These are phyloP conservation scores for Calliopsis andreniformis DNA, from an alignment of 1,140 invertebrate species.

Conservation along the genomic window DNA sequence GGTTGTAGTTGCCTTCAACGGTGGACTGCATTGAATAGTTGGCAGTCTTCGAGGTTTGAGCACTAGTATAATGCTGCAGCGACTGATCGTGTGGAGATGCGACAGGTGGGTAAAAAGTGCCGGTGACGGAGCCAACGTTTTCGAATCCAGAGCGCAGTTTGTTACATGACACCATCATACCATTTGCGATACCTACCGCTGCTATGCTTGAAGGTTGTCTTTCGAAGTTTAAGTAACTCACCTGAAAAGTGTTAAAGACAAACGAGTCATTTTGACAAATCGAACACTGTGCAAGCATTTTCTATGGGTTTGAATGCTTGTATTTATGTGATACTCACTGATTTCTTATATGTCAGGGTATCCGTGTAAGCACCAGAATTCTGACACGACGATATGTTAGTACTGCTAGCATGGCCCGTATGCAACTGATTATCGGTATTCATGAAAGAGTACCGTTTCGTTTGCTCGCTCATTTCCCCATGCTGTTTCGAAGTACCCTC, in stretches of 20 bases:
- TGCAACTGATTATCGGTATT: slow-evolving; percentile 77
- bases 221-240: slow-evolving; percentile 79
- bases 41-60: slow-evolving; percentile 71
- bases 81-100: slow-evolving; percentile 89
- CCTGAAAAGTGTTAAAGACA: slow-evolving; percentile 57
- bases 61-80: slow-evolving; percentile 76
- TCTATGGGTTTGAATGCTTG: too few species aligned
- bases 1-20: slow-evolving; percentile 75
- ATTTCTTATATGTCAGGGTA: slow-evolving; percentile 80
- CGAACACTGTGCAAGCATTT: too few species aligned
- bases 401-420: slow-evolving; percentile 73
- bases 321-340: slow-evolving; percentile 62
- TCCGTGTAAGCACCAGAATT: slow-evolving; percentile 79
- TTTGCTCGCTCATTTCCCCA: slow-evolving; percentile 75
- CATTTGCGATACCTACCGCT: slow-evolving; percentile 90
- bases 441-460: slow-evolving; percentile 79
- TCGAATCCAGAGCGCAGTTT: slow-evolving; percentile 87
- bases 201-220: slow-evolving; percentile 84
- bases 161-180: slow-evolving; percentile 93
- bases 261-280: too few species aligned
- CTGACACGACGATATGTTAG: slow-evolving; percentile 79
- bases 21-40: slow-evolving; percentile 75
- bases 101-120: slow-evolving; percentile 92
- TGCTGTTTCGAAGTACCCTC: slow-evolving; percentile 77
- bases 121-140: slow-evolving; percentile 89